Conservation (phyloP, 2,113 vertebrate species). For the Clarias batrachus region DNA sequence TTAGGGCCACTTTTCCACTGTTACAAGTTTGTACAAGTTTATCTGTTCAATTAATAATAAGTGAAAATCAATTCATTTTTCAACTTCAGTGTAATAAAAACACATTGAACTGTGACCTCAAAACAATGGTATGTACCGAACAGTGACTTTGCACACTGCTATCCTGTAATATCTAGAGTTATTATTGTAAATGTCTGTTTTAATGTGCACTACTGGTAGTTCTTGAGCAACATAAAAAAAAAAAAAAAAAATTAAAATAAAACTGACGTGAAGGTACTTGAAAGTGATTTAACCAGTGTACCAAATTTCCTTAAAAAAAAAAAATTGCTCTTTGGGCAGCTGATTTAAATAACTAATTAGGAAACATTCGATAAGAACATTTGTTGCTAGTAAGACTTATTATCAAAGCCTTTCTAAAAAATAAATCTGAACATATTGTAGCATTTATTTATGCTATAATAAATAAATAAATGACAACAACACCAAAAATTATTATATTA, state of each 20-base stretch:
- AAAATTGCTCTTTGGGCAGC: not conserved
- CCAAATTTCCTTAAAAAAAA: not conserved
- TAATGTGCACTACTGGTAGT: not conserved
- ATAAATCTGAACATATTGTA: not conserved
- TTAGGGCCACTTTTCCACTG: no score
- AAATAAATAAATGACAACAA: not conserved
- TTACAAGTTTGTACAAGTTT: no score
- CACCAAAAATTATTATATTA: no score
- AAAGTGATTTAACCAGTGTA: not conserved
- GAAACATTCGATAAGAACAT: not conserved
- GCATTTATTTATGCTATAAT: not conserved
- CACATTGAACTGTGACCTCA: no score
- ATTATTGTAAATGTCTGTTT: not conserved
- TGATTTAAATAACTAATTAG: not conserved
- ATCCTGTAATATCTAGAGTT: not conserved
- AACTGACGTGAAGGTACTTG: no score
- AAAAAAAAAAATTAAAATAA: no score
- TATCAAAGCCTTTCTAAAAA: not conserved
- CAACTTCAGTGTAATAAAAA: no score
- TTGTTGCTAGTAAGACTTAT: not conserved
- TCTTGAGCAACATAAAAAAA: no score
- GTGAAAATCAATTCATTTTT: no score
- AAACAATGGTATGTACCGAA: no score
- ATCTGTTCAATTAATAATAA: no score
- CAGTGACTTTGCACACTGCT: no score